These are phyloP conservation scores for Daboia siamensis DNA, from an alignment of 2,113 vertebrate species.

Conservation along the genomic window DNA sequence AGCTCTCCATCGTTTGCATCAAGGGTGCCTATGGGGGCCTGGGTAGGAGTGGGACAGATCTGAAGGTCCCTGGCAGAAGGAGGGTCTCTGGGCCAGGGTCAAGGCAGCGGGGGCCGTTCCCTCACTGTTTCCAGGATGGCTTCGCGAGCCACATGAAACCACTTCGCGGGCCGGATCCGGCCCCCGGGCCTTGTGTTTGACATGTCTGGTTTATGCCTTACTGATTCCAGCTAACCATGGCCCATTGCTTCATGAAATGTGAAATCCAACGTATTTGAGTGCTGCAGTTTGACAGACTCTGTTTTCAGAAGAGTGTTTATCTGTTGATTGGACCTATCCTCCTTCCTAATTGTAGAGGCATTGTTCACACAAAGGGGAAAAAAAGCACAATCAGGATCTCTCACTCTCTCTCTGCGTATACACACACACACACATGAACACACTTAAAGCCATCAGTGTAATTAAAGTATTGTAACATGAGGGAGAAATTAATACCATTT, in stretches of 20 bases:
- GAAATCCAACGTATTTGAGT: not conserved
- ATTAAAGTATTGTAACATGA: constrained; percentile 1
- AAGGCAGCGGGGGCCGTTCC: too few relatives aligned
- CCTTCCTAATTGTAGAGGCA: not conserved
- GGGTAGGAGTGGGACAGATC: too few relatives aligned
- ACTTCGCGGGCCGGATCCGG: too few relatives aligned
- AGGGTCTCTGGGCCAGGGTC: too few relatives aligned
- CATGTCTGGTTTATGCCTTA: too few relatives aligned
- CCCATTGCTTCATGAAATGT: not conserved
- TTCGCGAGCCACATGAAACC: too few relatives aligned
- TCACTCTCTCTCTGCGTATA: not conserved
- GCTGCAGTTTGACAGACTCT: not conserved
- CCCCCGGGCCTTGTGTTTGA: too few relatives aligned
- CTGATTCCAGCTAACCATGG: not conserved
- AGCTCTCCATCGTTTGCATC: too few relatives aligned
- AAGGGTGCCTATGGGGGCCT: too few relatives aligned
- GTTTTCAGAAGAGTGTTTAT: not conserved
- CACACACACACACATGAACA: not conserved
- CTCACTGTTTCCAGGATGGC: too few relatives aligned
- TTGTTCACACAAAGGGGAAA: not conserved
- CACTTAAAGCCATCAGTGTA: not conserved
- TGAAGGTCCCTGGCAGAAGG: too few relatives aligned
- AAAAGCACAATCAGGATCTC: not conserved
- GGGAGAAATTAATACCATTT: not conserved
- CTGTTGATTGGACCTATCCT: not conserved